A percentile compares a stretch with the other conserved stretches of the same genome.
phyloP scores from a whole-genome alignment of 2,113 vertebrate genomes.

The Acanthisitta chloris region DNA sequence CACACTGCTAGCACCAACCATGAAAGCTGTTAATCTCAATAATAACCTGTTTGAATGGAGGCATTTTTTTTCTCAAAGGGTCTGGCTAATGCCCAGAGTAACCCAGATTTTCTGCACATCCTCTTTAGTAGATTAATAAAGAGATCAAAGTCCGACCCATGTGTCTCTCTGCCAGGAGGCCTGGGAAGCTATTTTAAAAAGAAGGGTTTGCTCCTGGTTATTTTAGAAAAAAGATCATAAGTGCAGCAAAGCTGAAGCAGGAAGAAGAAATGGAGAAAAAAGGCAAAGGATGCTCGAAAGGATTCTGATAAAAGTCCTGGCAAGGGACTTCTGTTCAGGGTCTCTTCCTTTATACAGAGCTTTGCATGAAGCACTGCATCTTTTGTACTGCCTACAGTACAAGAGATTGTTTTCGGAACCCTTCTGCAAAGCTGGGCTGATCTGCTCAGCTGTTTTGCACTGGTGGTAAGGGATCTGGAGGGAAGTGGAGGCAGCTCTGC shows the following conservation, averaged over 20 bases:
- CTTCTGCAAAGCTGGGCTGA: not conserved
- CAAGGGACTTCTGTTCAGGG: not conserved
- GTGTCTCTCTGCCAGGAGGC: not conserved
- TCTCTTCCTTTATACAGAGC: not conserved
- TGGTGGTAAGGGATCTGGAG: not conserved
- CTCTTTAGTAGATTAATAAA: constrained; percentile 29
- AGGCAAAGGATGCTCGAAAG: constrained; percentile 3
- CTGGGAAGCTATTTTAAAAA: constrained; percentile 23
- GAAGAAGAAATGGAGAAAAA: not conserved
- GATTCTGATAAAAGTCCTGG: not conserved
- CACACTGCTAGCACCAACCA: not conserved
- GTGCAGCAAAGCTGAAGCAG: not conserved
- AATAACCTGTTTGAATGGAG: not conserved
- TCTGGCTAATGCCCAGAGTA: not conserved
- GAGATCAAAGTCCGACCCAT: not conserved
- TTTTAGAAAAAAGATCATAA: constrained; percentile 39
- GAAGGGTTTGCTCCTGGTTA: constrained; percentile 16
- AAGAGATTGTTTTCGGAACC: not conserved
- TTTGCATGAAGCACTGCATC: too few species aligned
- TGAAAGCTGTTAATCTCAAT: not conserved
- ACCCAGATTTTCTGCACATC: constrained; percentile 28
- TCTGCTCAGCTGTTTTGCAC: not conserved
- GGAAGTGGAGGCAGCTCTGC: not conserved
- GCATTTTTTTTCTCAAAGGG: not conserved
- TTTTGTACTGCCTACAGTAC: not conserved